phyloP scores from a whole-genome alignment of 2,113 vertebrate species.

The Eublepharis macularius region DNA sequence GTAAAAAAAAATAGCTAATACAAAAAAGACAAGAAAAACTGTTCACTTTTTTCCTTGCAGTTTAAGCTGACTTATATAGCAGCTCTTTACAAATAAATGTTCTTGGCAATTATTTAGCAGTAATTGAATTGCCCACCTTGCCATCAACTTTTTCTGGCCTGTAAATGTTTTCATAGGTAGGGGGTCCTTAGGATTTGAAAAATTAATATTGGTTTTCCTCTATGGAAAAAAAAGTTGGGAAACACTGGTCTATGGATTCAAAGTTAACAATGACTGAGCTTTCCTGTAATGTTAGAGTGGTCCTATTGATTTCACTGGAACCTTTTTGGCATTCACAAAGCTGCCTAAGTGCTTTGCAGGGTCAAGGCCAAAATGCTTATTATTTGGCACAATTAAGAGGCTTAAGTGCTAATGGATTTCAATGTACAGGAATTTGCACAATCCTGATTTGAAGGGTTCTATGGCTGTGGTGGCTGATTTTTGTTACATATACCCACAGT shows the following conservation, averaged over 20 bases:
- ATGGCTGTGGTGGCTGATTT: not conserved
- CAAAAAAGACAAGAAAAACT: too few relatives aligned
- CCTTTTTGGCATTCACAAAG: not conserved
- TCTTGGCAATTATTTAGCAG: too few relatives aligned
- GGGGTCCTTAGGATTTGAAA: too few relatives aligned
- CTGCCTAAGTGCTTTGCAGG: not conserved
- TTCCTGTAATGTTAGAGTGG: not conserved
- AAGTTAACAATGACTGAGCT: not conserved
- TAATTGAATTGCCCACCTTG: too few relatives aligned
- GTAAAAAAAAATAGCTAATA: too few relatives aligned
- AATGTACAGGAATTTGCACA: not conserved
- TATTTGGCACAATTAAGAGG: not conserved
- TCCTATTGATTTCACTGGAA: not conserved
- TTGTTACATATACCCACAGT: too few relatives aligned
- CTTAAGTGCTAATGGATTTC: not conserved
- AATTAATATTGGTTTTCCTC: too few relatives aligned
- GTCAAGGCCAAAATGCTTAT: not conserved
- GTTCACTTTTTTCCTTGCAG: too few relatives aligned
- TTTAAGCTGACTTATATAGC: too few relatives aligned
- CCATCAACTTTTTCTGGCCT: too few relatives aligned
- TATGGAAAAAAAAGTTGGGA: not conserved
- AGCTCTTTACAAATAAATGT: too few relatives aligned
- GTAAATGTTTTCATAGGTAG: too few relatives aligned
- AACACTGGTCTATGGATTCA: not conserved
- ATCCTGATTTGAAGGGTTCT: not conserved